Conservation (phyloP, 37 sponge, comb jelly and placozoan species). For the Mnemiopsis leidyi region DNA sequence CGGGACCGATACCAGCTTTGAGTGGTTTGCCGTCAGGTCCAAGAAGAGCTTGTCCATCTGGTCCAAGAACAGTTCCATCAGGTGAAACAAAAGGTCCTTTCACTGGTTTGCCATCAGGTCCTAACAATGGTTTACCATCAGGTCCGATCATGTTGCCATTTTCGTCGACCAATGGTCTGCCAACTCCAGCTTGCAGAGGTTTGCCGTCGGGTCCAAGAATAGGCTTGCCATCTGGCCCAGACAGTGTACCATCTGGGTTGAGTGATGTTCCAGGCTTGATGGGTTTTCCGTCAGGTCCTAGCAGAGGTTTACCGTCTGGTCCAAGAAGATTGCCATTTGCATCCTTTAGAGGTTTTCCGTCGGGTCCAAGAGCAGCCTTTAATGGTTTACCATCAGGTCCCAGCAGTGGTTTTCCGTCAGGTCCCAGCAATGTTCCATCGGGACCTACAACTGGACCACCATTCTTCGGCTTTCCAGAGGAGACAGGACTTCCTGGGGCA, state of each 20-base stretch:
- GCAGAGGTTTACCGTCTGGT: conserved; percentile 40
- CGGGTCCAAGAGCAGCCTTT: conserved; percentile 12
- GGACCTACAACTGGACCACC: not conserved
- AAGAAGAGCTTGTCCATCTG: conserved; percentile 37
- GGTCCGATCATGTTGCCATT: conserved; percentile 55
- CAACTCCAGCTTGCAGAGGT: conserved; percentile 39
- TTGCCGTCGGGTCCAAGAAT: conserved; percentile 58
- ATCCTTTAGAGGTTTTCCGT: conserved; percentile 18
- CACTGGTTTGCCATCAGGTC: conserved; percentile 58
- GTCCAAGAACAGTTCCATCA: conserved; percentile 53
- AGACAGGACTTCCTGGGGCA: not conserved
- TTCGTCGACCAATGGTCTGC: not conserved
- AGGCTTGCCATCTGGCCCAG: conserved; percentile 59
- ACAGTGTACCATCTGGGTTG: conserved; percentile 15
- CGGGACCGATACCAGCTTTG: conserved; percentile 40
- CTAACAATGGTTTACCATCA: conserved; percentile 43
- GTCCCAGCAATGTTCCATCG: conserved; percentile 28
- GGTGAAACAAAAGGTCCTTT: not conserved
- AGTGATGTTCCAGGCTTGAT: not conserved
- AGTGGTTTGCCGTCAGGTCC: conserved; percentile 57
- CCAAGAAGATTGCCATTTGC: conserved; percentile 11
- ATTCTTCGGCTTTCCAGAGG: not conserved
- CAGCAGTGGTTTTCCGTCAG: conserved; percentile 54
- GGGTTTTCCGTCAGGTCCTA: conserved; percentile 59
- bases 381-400: conserved; percentile 62